phyloP scores from a whole-genome alignment of 2,113 vertebrate species.

The Centropus bengalensis region DNA sequence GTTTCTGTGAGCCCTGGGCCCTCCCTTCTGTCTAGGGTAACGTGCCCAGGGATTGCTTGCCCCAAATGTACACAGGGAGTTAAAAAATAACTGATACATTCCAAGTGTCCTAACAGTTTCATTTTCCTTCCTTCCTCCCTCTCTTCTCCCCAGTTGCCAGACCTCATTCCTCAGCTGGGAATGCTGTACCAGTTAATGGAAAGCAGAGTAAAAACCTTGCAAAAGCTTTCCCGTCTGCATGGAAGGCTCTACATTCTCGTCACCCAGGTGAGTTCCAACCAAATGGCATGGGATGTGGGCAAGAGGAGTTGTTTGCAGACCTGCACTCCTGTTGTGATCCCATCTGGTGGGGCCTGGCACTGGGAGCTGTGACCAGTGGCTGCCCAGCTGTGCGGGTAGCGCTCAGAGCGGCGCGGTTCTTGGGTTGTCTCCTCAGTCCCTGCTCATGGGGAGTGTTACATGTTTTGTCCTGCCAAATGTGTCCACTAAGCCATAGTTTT shows the following conservation, averaged over 20 bases:
- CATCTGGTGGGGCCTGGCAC: neutral
- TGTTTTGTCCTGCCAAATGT: neutral
- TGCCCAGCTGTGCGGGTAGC: rapidly evolving
- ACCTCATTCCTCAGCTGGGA: constrained; percentile 90
- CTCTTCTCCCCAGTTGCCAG: constrained; percentile 83
- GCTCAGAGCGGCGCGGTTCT: neutral
- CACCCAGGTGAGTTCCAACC: constrained; percentile 82
- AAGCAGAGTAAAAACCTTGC: constrained; percentile 93
- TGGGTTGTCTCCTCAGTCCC: neutral
- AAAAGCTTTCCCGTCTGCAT: constrained; percentile 91
- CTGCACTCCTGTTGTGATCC: neutral
- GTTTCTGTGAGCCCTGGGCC: neutral
- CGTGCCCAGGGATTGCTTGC: neutral
- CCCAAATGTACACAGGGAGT: neutral
- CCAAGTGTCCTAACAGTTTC: neutral
- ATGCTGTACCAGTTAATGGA: constrained; percentile 94
- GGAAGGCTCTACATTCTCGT: constrained; percentile 93
- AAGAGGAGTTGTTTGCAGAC: neutral
- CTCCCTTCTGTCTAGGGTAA: neutral
- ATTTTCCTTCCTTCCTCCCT: neutral
- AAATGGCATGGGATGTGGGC: neutral
- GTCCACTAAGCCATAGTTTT: neutral
- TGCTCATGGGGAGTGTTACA: neutral
- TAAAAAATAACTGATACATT: neutral
- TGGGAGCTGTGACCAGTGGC: neutral